Evolutionary conservation across 1,140 invertebrate species (phyloP), one percentile per base, ranked within the genome.

Genomic region (Drosophila trapezifrons): DNA sequence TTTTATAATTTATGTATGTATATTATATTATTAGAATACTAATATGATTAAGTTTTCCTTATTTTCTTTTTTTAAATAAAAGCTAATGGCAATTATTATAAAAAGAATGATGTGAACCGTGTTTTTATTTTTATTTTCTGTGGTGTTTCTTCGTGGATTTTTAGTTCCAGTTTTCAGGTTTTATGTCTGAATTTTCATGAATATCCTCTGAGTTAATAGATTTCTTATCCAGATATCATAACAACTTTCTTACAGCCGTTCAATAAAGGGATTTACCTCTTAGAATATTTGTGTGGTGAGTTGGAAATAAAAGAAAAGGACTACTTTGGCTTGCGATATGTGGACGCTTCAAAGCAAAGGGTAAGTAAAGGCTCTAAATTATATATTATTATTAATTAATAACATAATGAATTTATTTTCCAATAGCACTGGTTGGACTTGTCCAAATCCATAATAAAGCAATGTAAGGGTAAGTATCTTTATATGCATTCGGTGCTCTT

Each of bases 301-400:
- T 93, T 99, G 63, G 98, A 98, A 93, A 95, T 99, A 74, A 94
- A 97, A 69, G 98, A 99, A 93, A 98, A 97, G 83, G 98, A 99
- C 93, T 99, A 99, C 93, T 99, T 99, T 93, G 98, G 98, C 9
- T 94, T 99, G 25, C 94, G 98, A 67, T 99, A 97, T 95, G 97
- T 98, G 35, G 98, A 99, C 93, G 93, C 95, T 32, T 95, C 95
- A 78, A 98, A 98, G 84, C 98, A 99, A 93, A 95, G 98, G 93
- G 98, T 98, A 93, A 95, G 93, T 91, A 1, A 20, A 52, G 52
- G 10, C 1, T 29, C 32, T 12, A n/a, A 38, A 13, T 10, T 12
- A 38, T 54, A 10, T 40, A 4, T n/a, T 38, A n/a, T 18, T 20
- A 17, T 45, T 46, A 25, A 15, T 51, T 17, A 13, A 37, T 18